phyloP scores from a whole-genome alignment of 2,113 vertebrate genomes.

The Gavialis gangeticus region DNA sequence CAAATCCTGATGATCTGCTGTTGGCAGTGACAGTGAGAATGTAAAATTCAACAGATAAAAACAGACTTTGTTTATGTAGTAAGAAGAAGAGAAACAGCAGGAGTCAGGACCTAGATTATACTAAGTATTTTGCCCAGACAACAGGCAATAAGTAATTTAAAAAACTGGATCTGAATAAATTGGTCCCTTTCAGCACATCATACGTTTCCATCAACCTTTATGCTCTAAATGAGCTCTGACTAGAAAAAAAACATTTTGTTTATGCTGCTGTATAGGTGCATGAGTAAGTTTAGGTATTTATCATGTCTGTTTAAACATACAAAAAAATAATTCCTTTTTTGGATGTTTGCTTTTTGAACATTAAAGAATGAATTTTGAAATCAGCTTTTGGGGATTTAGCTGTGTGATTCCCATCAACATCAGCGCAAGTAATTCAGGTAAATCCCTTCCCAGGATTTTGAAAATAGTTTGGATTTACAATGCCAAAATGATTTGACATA shows the following conservation, averaged over 20 bases:
- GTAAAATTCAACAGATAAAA: neutral
- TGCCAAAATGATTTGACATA: neutral
- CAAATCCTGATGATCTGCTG: constrained; percentile 9
- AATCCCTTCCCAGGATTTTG: neutral
- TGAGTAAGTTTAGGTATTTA: neutral
- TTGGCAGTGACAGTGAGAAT: neutral
- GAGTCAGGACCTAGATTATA: neutral
- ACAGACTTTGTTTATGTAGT: neutral
- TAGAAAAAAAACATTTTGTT: neutral
- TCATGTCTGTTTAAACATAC: neutral
- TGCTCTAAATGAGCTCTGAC: neutral
- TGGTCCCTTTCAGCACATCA: neutral
- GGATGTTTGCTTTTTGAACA: neutral
- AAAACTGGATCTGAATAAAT: neutral
- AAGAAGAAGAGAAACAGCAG: neutral
- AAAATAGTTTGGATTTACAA: neutral
- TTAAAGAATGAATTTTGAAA: constrained; percentile 20
- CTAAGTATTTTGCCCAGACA: neutral
- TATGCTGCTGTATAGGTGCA: neutral
- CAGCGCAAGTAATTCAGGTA: neutral
- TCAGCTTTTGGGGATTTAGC: constrained; percentile 12
- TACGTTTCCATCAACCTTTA: neutral
- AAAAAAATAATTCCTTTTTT: neutral
- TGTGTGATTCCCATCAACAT: constrained; percentile 29
- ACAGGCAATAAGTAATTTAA: neutral